A percentile compares a stretch with the other conserved stretches of the same genome.
phyloP scores from a whole-genome alignment of 2,797 vertebrate genomes.

The Squalus acanthias region DNA sequence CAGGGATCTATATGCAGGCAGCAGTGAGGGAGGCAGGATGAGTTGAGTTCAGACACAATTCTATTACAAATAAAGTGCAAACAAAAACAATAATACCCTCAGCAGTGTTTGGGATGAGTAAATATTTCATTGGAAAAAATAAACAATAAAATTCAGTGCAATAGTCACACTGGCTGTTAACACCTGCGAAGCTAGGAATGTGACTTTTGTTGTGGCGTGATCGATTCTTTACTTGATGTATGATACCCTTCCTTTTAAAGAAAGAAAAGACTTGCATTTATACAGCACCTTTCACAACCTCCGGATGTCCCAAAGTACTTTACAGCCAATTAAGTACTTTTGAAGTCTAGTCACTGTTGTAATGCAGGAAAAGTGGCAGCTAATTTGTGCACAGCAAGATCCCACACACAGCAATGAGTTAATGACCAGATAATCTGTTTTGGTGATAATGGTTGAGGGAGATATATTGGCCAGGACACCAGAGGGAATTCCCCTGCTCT shows the following conservation, averaged over 20 bases:
- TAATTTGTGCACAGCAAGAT: too few species aligned
- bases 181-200: not conserved
- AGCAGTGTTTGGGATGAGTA: not conserved
- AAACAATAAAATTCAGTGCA: too few species aligned
- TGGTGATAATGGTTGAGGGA: not conserved
- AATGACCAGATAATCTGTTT: not conserved
- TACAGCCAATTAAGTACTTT: not conserved
- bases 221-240: too few species aligned
- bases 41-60: not conserved
- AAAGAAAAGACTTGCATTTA: not conserved
- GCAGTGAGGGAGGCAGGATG: not conserved
- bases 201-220: too few species aligned
- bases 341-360: not conserved
- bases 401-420: not conserved
- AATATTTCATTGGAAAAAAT: too few species aligned
- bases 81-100: not conserved
- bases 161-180: not conserved
- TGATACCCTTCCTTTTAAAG: not conserved
- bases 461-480: not conserved
- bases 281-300: not conserved
- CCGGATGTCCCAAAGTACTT: not conserved
- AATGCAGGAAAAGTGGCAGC: not conserved
- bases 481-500: not conserved
- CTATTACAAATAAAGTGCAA: not conserved
- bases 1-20: not conserved